These are phyloP conservation scores for Malurus elegans DNA, from an alignment of 2,113 vertebrate genomes.

Conservation along the genomic window DNA sequence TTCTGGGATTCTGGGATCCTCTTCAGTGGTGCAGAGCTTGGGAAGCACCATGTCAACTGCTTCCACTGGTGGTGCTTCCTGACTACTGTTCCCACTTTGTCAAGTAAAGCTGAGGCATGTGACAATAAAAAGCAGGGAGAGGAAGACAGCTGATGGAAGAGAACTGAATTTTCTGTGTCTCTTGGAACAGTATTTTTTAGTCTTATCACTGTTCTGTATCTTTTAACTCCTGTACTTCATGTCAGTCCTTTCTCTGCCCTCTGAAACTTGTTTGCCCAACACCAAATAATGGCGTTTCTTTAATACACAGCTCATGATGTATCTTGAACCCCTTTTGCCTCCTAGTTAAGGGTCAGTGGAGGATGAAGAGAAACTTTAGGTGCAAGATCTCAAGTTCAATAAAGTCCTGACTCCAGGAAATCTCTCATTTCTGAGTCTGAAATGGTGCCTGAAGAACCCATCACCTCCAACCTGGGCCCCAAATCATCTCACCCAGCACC, in stretches of 20 bases:
- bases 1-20: background rate
- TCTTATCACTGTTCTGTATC: background rate
- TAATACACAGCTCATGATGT: background rate
- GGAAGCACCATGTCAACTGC: background rate
- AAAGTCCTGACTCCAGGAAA: background rate
- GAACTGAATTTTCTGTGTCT: background rate
- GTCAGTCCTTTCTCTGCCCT: background rate
- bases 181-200: background rate
- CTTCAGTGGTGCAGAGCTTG: background rate
- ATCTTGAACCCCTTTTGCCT: background rate
- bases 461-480: background rate
- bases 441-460: background rate
- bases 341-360: accelerated
- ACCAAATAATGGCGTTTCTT: background rate
- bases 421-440: background rate
- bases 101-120: background rate
- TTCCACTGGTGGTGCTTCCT: background rate
- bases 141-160: background rate
- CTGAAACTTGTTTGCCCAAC: background rate
- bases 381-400: background rate
- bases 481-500: background rate
- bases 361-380: background rate
- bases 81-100: background rate
- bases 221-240: background rate
- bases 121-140: background rate